Conservation (phyloP, 2,113 vertebrate species). For the Chlorocebus sabaeus region DNA sequence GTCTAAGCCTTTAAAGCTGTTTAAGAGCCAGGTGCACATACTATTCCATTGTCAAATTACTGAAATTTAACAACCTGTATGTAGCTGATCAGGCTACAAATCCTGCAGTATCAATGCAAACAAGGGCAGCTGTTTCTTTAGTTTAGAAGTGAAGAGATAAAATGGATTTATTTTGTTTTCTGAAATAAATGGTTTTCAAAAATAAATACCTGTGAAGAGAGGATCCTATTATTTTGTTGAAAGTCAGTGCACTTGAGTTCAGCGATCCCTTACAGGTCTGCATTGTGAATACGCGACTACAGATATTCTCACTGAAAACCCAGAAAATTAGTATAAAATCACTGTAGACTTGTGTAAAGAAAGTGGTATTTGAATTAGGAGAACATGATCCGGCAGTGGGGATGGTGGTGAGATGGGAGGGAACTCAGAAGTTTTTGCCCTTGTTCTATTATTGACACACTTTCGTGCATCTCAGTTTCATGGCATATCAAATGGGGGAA, state of each 20-base stretch:
- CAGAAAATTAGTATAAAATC: background rate
- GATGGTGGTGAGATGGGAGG: too few species aligned
- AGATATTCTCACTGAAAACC: background rate
- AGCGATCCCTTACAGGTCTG: background rate
- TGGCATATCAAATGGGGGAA: background rate
- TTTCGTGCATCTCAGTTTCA: background rate
- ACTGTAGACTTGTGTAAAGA: background rate
- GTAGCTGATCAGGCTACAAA: background rate
- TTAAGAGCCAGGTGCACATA: background rate
- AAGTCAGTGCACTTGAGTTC: background rate
- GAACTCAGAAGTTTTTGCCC: background rate
- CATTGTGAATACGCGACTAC: background rate
- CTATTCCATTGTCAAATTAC: background rate
- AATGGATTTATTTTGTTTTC: background rate
- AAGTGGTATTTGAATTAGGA: background rate
- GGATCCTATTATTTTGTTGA: background rate
- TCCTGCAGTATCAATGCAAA: background rate
- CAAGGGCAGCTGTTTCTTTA: background rate
- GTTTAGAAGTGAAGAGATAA: background rate
- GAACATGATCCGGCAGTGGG: background rate
- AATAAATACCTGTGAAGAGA: background rate
- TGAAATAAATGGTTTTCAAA: background rate
- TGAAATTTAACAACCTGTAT: background rate
- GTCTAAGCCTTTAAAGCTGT: background rate
- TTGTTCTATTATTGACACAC: background rate